Percentiles rank a stretch among this genome's conserved stretches.
phyloP scores from a whole-genome alignment of 1,140 invertebrate genomes.

The Bombus confusus region DNA sequence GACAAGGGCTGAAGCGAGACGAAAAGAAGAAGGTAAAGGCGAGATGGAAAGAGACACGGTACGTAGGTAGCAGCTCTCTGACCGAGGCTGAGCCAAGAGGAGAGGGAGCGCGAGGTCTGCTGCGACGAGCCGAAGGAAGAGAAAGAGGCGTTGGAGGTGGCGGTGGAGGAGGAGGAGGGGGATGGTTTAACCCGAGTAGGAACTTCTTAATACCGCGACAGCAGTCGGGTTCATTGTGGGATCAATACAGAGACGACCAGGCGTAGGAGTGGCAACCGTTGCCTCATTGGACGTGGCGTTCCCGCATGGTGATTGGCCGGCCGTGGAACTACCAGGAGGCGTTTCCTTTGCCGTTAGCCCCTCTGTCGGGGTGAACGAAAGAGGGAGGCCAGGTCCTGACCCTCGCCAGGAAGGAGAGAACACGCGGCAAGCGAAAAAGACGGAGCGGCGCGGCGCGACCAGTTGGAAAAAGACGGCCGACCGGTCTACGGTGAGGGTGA shows the following conservation, averaged over 20 bases:
- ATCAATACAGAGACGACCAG: conserved; percentile 78
- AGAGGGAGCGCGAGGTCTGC: conserved; percentile 1
- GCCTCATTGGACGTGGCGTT: conserved; percentile 76
- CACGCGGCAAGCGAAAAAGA: conserved; percentile 63
- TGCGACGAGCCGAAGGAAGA: conserved; percentile 1
- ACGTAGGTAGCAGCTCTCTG: conserved; percentile 2
- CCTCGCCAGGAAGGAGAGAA: conserved; percentile 60
- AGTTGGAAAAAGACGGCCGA: conserved; percentile 76
- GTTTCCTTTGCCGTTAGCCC: conserved; percentile 63
- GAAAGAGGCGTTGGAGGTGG: background rate
- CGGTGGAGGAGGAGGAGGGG: conserved; percentile 1
- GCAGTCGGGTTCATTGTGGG: conserved; percentile 81
- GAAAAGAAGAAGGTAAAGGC: background rate
- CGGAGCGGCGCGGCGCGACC: conserved; percentile 46
- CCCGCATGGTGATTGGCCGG: conserved; percentile 75
- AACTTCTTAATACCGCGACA: conserved; percentile 80
- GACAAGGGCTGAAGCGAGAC: conserved; percentile 23
- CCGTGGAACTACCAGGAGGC: conserved; percentile 78
- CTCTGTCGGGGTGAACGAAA: conserved; percentile 59
- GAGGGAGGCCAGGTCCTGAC: conserved; percentile 62
- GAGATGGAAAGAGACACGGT: conserved; percentile 27
- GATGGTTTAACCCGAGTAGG: conserved; percentile 74
- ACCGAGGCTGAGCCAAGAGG: background rate
- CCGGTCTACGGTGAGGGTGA: conserved; percentile 74
- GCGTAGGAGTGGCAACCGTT: conserved; percentile 80